These are phyloP conservation scores for Potorous gilbertii DNA, from an alignment of 2,797 vertebrate species.

Conservation along the genomic window DNA sequence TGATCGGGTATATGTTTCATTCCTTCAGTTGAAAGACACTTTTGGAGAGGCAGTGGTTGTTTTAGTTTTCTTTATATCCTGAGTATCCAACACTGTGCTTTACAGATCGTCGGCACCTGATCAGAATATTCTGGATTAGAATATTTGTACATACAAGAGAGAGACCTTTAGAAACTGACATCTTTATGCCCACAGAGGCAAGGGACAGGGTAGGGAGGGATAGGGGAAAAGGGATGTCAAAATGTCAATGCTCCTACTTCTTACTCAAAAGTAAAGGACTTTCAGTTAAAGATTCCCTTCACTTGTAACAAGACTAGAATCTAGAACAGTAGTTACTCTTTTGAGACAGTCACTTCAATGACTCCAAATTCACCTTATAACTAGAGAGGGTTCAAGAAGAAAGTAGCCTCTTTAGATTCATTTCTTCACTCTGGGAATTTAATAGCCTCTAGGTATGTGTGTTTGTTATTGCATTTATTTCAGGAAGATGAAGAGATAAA, in stretches of 20 bases:
- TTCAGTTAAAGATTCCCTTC: conserved; percentile 80
- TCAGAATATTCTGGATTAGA: conserved; percentile 33
- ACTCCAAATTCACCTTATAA: conserved; percentile 76
- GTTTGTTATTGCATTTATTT: conserved; percentile 33
- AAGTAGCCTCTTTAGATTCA: background rate
- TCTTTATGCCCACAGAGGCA: conserved; percentile 46
- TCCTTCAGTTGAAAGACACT: background rate
- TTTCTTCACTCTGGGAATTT: background rate
- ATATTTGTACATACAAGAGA: conserved; percentile 60
- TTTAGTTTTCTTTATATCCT: too few relatives aligned
- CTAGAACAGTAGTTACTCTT: conserved; percentile 77
- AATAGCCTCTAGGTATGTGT: accelerated
- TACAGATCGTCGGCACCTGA: background rate
- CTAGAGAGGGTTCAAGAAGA: conserved; percentile 47
- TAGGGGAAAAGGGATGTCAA: background rate
- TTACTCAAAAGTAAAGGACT: conserved; percentile 80
- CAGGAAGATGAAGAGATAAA: background rate
- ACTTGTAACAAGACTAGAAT: conserved; percentile 79
- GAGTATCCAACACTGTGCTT: background rate
- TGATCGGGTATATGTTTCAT: background rate
- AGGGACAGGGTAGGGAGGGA: conserved; percentile 9
- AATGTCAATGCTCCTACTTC: conserved; percentile 63
- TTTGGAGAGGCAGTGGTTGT: background rate
- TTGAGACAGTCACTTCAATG: conserved; percentile 76
- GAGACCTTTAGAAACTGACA: conserved; percentile 44